A percentile compares a stretch with the other conserved stretches of the same genome.
These are phyloP conservation scores for Bergia sp. DNA, from an alignment of 92 coral and sea anemone genomes.

Conservation along the genomic window DNA sequence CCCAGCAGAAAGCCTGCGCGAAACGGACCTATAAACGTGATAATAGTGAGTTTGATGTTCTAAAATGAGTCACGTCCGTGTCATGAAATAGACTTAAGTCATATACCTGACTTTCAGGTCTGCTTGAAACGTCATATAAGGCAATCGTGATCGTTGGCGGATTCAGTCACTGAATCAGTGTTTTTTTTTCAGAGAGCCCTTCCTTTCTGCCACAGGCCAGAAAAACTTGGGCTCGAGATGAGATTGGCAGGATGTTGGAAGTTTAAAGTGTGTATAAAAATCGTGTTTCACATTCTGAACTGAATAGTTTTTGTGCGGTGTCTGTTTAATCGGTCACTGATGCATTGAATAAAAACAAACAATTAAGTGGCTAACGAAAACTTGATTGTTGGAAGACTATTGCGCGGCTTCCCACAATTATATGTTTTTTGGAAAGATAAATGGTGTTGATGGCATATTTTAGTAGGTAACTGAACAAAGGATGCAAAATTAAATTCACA, in stretches of 20 bases:
- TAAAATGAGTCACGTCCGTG: background rate
- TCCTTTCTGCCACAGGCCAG: background rate
- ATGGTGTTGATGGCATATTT: background rate
- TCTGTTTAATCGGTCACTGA: background rate
- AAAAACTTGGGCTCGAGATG: too few species aligned
- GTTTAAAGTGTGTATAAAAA: background rate
- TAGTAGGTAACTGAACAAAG: background rate
- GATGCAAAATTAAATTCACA: background rate
- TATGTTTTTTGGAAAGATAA: background rate
- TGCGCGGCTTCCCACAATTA: background rate
- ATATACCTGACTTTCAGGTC: background rate
- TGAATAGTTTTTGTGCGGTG: background rate
- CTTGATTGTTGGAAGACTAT: background rate
- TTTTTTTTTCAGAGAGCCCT: background rate
- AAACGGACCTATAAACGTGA: background rate
- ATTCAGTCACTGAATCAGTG: too few species aligned
- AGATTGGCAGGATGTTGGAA: background rate
- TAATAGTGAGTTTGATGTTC: background rate
- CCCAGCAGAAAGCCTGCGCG: slow-evolving; percentile 8
- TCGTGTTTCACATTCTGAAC: background rate
- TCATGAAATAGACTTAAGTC: background rate
- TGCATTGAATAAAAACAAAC: background rate
- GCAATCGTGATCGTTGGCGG: too few species aligned
- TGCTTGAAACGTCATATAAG: background rate
- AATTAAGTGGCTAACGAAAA: background rate